A percentile compares a stretch with the other conserved stretches of the same genome.
Conservation (phyloP, 2,797 vertebrate genomes). For the Galaxias olidus region DNA sequence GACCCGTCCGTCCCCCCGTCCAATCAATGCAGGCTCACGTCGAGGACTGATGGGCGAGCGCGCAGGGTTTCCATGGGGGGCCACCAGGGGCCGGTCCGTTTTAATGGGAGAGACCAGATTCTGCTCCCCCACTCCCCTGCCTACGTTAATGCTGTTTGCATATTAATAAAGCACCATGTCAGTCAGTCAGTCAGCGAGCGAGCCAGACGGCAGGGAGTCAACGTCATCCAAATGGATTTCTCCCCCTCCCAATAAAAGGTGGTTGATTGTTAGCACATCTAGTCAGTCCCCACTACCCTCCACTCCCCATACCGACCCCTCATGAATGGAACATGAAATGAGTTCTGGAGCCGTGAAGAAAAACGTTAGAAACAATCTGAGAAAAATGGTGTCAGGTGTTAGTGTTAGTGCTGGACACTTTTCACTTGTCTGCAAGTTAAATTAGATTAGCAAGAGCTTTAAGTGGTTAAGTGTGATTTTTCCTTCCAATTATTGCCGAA, state of each 20-base stretch:
- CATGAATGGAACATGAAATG: conserved; percentile 49
- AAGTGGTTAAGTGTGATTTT: conserved; percentile 34
- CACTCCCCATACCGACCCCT: conserved; percentile 32
- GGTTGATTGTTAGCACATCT: conserved; percentile 42
- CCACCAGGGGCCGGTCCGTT: conserved; percentile 79
- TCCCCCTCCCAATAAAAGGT: conserved; percentile 72
- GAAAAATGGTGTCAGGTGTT: conserved; percentile 19
- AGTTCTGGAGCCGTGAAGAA: conserved; percentile 34
- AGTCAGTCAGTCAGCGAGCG: conserved; percentile 75
- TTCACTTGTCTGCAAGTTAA: conserved; percentile 24
- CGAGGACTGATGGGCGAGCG: conserved; percentile 86
- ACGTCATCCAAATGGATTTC: conserved; percentile 77
- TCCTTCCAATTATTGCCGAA: conserved; percentile 47
- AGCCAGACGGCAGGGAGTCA: conserved; percentile 64
- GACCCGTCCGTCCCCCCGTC: conserved; percentile 17
- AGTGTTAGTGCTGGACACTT: conserved; percentile 41
- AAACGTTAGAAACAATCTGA: conserved; percentile 14
- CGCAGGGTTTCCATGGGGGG: conserved; percentile 84
- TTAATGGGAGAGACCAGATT: conserved; percentile 91
- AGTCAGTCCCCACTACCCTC: conserved; percentile 16
- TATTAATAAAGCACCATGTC: conserved; percentile 87
- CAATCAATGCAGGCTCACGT: conserved; percentile 93
- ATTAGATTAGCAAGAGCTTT: conserved; percentile 32
- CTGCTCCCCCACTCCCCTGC: conserved; percentile 72
- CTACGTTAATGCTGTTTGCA: conserved; percentile 85